These are phyloP conservation scores for Bothrops jararaca DNA, from an alignment of 2,113 vertebrate species.

Conservation along the genomic window DNA sequence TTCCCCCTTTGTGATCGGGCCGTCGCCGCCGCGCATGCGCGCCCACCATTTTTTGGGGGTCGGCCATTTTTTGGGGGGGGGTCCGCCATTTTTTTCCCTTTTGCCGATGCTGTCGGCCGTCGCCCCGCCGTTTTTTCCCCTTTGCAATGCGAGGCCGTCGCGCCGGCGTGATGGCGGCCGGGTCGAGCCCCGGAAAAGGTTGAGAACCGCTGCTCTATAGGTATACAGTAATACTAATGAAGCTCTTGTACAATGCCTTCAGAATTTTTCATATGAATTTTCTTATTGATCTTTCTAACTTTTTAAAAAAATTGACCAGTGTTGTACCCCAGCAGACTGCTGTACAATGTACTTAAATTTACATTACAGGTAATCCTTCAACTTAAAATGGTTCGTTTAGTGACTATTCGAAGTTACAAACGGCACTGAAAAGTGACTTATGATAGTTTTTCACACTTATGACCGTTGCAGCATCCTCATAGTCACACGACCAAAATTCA, in stretches of 20 bases:
- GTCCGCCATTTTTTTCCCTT: no score
- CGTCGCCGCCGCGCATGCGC: no score
- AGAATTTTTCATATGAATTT: not conserved
- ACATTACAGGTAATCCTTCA: not conserved
- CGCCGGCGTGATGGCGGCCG: no score
- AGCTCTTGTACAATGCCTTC: not conserved
- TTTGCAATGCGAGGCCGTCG: no score
- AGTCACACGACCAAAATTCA: not conserved
- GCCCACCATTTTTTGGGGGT: no score
- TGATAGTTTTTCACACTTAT: not conserved
- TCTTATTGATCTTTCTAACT: not conserved
- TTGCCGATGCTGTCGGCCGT: no score
- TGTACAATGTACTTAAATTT: not conserved
- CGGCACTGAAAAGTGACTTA: not conserved
- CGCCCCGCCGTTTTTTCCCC: no score
- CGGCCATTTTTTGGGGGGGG: no score
- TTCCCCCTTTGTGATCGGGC: no score
- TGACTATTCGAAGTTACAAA: not conserved
- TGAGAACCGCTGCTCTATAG: no score
- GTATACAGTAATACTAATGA: not conserved
- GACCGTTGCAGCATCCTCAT: not conserved
- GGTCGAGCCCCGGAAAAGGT: no score
- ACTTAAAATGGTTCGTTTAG: not conserved
- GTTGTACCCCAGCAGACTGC: not conserved
- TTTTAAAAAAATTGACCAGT: not conserved